phyloP scores from a whole-genome alignment of 2,797 vertebrate species.

The Orientallactaga sibirica region DNA sequence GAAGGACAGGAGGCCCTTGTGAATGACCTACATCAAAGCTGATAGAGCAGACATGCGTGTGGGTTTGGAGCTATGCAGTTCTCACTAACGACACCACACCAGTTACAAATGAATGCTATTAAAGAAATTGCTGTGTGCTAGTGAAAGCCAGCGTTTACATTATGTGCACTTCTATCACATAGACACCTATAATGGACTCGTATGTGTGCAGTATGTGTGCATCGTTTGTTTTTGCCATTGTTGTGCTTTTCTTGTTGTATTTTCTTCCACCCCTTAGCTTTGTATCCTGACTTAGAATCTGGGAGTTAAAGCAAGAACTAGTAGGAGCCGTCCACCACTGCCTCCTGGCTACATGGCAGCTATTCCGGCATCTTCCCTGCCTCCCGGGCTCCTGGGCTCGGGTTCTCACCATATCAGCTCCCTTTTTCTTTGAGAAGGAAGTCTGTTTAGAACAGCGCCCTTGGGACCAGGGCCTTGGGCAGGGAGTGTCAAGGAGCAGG shows the following conservation, averaged over 20 bases:
- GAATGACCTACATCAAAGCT: not conserved
- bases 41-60: not conserved
- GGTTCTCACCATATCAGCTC: not conserved
- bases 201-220: not conserved
- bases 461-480: not conserved
- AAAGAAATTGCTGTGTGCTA: not conserved
- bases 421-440: constrained; percentile 65
- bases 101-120: not conserved
- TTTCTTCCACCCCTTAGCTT: not conserved
- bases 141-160: not conserved
- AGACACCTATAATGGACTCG: not conserved
- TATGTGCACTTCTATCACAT: not conserved
- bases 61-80: not conserved
- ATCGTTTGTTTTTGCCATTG: constrained; percentile 18
- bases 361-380: not conserved
- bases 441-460: constrained; percentile 52
- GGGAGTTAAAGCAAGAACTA: not conserved
- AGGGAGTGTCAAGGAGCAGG: not conserved
- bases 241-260: not conserved
- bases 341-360: not conserved
- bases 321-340: not conserved
- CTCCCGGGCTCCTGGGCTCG: constrained; percentile 38
- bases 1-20: not conserved
- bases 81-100: not conserved
- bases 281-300: not conserved